Evolutionary conservation across 1,140 invertebrate genomes (phyloP).

Genomic region (Saccostrea glomerata): DNA sequence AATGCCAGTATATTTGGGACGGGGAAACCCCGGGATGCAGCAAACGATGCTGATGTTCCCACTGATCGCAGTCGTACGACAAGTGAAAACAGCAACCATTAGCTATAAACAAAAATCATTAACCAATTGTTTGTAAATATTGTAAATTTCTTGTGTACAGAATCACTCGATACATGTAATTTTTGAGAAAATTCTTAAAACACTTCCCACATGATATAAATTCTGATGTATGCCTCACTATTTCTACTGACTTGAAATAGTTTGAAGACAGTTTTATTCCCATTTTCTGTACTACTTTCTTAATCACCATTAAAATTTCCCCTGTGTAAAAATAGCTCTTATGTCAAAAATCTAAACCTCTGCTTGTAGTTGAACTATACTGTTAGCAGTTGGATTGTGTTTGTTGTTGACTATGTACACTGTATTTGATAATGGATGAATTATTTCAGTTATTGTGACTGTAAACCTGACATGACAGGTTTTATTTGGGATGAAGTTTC

Average conservation of each 20-base stretch:
- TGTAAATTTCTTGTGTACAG: slow-evolving; percentile 21
- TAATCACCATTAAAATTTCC: too few relatives aligned
- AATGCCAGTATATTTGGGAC: slow-evolving; percentile 74
- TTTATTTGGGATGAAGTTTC: not conserved
- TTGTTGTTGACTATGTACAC: not conserved
- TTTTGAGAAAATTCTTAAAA: not conserved
- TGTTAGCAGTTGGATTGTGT: not conserved
- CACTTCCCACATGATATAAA: not conserved
- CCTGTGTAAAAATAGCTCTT: not conserved
- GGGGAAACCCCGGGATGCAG: slow-evolving; percentile 68
- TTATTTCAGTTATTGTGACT: not conserved
- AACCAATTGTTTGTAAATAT: slow-evolving; percentile 35
- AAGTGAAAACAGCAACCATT: slow-evolving; percentile 66
- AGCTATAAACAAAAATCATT: slow-evolving; percentile 18
- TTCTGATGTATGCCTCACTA: not conserved
- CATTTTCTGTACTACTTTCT: too few relatives aligned
- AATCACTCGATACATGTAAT: not conserved
- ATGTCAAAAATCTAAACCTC: not conserved
- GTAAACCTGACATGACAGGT: not conserved
- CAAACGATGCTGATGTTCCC: slow-evolving; percentile 32
- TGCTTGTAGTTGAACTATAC: not conserved
- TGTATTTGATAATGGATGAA: not conserved
- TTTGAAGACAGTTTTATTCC: too few relatives aligned
- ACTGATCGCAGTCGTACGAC: slow-evolving; percentile 59
- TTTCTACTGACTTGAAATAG: too few relatives aligned